Base-by-base conservation (phyloP, 1,140 invertebrate genomes). In the Drosophila yakuba region DNA sequence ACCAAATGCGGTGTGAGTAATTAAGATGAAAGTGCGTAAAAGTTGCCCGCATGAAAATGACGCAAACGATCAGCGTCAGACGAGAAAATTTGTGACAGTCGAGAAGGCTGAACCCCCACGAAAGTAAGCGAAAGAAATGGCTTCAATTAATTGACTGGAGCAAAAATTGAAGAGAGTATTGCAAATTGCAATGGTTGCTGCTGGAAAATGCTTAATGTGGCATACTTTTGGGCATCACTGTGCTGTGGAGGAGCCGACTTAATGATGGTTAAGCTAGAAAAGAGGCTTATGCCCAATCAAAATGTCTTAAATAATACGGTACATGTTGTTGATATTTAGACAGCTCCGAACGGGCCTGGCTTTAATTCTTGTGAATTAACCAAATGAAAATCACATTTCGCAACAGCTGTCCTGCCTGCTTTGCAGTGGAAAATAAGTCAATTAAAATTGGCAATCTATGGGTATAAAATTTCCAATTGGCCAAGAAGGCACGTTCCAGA, bases 61-160 rank as follows among this genome's bases (percentile, higher is more conserved):
- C 71, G 60, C 63, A 81, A 72, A 69, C 20, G 38, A 23, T 55
- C 11, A 25, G 45, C 63, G 66, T 62, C 52, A 68, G 68, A 57
- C 56, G 44, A 41, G 32, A 47, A 43, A 23, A 74, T 32, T 32
- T 28, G 39, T 25, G 36, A 12, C 28, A 25, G 17, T 23, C n/a
- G 20, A 10, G 5, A 20, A 25, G 25, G 25, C 25, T 25, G 25
- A 25, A 39, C 41, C 36, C 38, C 43, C 41, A 32, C 23, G 5
- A 61, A 59, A 61, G 39, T 44, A 51, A 60, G 71, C 44, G 43
- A 50, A 43, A 50, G 54, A 54, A 81, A 81, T 78, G 78, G 80
- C 80, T 82, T 78, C 80, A 82, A 81, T 82, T 82, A 82, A 82
- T 82, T 82, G 79, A 78, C 66, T 78, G 66, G 67, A 48, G 45